Percentiles rank a stretch among this genome's conserved stretches.
These are phyloP conservation scores for Eriosoma lanigerum DNA, from an alignment of 1,140 invertebrate genomes.

Conservation along the genomic window DNA sequence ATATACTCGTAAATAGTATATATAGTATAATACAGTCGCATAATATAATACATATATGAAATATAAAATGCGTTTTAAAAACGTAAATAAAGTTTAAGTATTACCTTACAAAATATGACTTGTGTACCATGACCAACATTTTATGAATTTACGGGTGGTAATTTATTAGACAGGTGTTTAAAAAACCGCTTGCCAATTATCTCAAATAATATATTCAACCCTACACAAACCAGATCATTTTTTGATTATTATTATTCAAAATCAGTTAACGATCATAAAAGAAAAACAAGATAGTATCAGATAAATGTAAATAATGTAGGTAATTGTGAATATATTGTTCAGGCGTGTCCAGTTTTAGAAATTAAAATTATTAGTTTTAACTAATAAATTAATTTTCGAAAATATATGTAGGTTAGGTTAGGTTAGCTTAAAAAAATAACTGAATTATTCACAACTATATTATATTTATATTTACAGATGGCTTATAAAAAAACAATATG, in stretches of 20 bases:
- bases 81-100: background rate
- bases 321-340: background rate
- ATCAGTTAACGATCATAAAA: background rate
- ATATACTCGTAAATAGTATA: too few relatives aligned
- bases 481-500: constrained; percentile 68
- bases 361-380: too few relatives aligned
- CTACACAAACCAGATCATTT: background rate
- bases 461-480: constrained; percentile 58
- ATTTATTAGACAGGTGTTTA: constrained; percentile 42
- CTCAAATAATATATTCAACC: constrained; percentile 1
- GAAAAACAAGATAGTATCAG: background rate
- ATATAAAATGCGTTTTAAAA: background rate
- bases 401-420: too few relatives aligned
- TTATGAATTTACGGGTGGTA: constrained; percentile 14
- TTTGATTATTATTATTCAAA: constrained; percentile 6
- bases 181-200: constrained; percentile 11
- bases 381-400: too few relatives aligned
- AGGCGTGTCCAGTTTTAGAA: too few relatives aligned
- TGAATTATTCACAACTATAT: background rate
- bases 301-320: background rate
- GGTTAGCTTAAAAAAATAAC: too few relatives aligned
- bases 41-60: background rate
- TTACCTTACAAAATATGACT: constrained; percentile 10
- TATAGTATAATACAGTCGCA: background rate
- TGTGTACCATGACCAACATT: constrained; percentile 28